These are phyloP conservation scores for Ophiothrix spiculata DNA, from an alignment of 35 echinoderm and acorn worm species.

Conservation along the genomic window DNA sequence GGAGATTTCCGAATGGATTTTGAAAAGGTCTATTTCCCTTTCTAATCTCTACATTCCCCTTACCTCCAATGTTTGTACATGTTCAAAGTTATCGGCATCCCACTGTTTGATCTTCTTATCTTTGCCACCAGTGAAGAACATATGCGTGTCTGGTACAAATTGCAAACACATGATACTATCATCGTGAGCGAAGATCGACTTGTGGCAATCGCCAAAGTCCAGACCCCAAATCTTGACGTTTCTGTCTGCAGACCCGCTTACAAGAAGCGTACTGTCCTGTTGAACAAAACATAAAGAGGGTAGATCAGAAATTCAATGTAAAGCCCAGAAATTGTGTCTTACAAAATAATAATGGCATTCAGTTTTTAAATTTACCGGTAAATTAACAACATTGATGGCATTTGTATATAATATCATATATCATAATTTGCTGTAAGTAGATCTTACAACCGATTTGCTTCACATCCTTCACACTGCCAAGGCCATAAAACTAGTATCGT, in stretches of 20 bases:
- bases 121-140: slow-evolving; percentile 91
- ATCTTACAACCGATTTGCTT: too few species aligned
- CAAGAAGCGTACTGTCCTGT: slow-evolving; percentile 86
- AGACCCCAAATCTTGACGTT: slow-evolving; percentile 95
- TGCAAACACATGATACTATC: slow-evolving; percentile 95
- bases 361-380: too few species aligned
- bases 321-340: too few species aligned
- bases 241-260: slow-evolving; percentile 85
- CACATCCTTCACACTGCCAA: too few species aligned
- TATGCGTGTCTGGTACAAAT: slow-evolving; percentile 85
- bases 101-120: slow-evolving; percentile 97
- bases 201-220: slow-evolving; percentile 93
- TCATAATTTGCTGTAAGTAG: too few species aligned
- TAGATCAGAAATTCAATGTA: not conserved
- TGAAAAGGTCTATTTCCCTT: too few species aligned
- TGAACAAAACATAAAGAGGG: not conserved
- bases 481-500: too few species aligned
- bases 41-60: not conserved
- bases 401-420: too few species aligned
- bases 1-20: too few species aligned
- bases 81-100: slow-evolving; percentile 92
- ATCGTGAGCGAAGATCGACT: slow-evolving; percentile 95
- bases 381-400: too few species aligned
- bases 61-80: slow-evolving; percentile 84
- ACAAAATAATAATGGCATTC: too few species aligned